phyloP scores from a whole-genome alignment of 2,888 invertebrate species.

The Enchytraeus crypticus region DNA sequence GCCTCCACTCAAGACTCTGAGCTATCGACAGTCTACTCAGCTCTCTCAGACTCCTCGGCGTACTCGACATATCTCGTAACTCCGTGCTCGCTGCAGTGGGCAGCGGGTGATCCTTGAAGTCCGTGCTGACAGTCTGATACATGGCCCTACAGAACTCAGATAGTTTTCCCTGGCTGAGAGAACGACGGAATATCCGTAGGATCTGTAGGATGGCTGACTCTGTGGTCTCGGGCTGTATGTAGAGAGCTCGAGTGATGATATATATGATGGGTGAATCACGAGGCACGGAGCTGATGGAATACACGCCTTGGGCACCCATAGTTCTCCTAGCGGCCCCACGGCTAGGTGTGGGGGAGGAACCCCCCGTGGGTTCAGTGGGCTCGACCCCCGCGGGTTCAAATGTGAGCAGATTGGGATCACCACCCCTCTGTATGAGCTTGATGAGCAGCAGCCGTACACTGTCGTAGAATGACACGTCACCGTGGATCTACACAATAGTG shows the following conservation, averaged over 20 bases:
- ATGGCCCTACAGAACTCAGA: conserved; percentile 21
- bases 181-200: conserved; percentile 17
- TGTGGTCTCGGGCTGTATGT: conserved; percentile 9
- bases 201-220: conserved; percentile 17
- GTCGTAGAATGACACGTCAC: conserved; percentile 21
- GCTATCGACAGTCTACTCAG: conserved; percentile 23
- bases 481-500: no score
- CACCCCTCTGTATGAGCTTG: conserved; percentile 24
- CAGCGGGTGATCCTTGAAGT: conserved; percentile 16
- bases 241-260: conserved; percentile 21
- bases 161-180: conserved; percentile 23
- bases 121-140: conserved; percentile 19
- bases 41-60: conserved; percentile 22
- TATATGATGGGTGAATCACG: conserved; percentile 19
- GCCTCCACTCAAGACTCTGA: conserved; percentile 21
- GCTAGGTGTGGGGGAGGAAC: background rate
- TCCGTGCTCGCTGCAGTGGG: background rate
- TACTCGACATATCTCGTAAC: conserved; percentile 3
- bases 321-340: background rate
- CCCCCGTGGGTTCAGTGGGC: background rate
- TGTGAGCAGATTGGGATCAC: conserved; percentile 24
- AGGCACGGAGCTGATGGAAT: conserved; percentile 12
- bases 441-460: conserved; percentile 18
- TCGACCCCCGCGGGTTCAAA: conserved; percentile 16
- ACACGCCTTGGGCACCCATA: background rate